phyloP scores from a whole-genome alignment of 2,888 invertebrate species.

The Ophion ventricosus region DNA sequence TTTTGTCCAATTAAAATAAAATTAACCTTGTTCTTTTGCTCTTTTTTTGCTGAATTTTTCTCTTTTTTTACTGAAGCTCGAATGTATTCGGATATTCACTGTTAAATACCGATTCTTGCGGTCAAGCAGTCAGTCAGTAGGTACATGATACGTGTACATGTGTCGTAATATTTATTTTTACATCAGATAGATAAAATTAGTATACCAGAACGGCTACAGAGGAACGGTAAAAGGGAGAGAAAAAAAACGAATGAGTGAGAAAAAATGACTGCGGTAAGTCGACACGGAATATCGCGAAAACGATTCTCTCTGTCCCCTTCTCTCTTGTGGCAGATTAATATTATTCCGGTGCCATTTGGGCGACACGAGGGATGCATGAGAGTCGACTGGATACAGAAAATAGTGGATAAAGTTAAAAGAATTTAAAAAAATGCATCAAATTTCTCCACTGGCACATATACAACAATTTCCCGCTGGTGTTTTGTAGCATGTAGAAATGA shows the following conservation, averaged over 20 bases:
- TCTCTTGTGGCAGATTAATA: constrained; percentile 20
- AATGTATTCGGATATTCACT: too few relatives aligned
- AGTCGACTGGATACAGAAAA: not conserved
- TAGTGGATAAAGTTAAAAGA: constrained; percentile 16
- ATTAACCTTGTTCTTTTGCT: too few relatives aligned
- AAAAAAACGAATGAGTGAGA: constrained; percentile 27
- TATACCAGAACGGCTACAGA: constrained; percentile 6
- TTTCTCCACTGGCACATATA: not conserved
- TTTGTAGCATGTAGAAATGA: constrained; percentile 9
- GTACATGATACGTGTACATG: too few relatives aligned
- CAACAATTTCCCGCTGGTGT: not conserved
- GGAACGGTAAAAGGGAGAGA: constrained; percentile 14
- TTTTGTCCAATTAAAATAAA: too few relatives aligned
- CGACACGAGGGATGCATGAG: not conserved
- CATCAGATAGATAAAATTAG: too few relatives aligned
- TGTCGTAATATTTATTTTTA: too few relatives aligned
- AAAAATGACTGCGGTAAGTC: constrained; percentile 49
- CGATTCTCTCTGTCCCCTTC: not conserved
- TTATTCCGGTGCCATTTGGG: constrained; percentile 25
- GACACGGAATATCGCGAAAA: constrained; percentile 25
- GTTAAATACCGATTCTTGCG: not conserved
- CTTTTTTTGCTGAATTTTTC: too few relatives aligned
- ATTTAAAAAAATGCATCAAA: not conserved
- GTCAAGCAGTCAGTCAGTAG: not conserved
- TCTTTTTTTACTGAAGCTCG: too few relatives aligned